Evolutionary conservation across 2,113 vertebrate species (phyloP), one percentile per base, ranked within the genome.

Genomic region (Spilogale gracilis): DNA sequence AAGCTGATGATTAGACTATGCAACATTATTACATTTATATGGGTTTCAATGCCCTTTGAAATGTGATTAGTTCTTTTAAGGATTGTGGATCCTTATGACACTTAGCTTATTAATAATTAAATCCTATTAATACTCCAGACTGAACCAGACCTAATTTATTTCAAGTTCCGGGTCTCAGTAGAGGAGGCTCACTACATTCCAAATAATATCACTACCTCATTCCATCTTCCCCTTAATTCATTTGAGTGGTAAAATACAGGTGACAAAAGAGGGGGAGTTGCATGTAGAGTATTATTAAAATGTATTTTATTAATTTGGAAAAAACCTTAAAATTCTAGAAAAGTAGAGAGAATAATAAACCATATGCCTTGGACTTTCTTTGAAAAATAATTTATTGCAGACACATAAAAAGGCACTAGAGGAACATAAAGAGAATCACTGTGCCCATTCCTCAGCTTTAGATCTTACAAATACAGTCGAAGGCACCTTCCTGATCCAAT

Each of bases 101-200:
- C 50, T 88, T 86, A 94, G 87, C 80, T 95, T 94, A 97, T 98
- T 97, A 98, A 98, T 98, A 97, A 98, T 97, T 97, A 97, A 98
- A 97, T 97, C 60, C 91, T 96, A 96, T 97, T 97, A 97, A 92
- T 93, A 86, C 80, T 92, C 76, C 84, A 97, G 96, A 88, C 25
- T 73, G 89, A 96, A 91, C 80, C 54, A 91, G 95, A 95, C 48
- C 73, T 95, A 89, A 97, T 97, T 94, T 95, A 96, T 97, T 97
- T 96, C 87, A 94, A 95, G 80, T 84, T 96, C 79, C 85, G 87
- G 7, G 56, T 92, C 94, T 98, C 81, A 69, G 74, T 58, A 71
- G 48, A 97, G 71, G 20, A 87, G 56, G 52, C 92, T 98, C 83
- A 71, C 83, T 76, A 88, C 63, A 80, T 97, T 89, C 85, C 65